Evolutionary conservation across 2,797 vertebrate species (phyloP).

Genomic region (Rhadinocentrus ornatus): DNA sequence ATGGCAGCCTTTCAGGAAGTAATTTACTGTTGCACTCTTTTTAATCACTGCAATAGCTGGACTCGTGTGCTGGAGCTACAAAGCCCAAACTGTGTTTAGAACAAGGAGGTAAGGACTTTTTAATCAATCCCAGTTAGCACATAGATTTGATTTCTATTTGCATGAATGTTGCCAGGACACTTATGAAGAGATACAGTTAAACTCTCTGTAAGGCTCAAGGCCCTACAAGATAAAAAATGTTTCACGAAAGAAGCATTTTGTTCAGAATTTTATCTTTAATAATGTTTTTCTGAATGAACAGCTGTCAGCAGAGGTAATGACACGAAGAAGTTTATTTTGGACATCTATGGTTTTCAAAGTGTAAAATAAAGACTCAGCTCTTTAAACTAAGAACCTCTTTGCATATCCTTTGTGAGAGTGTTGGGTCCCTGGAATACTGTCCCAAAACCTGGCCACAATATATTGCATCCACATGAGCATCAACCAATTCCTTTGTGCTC

Average conservation of each 20-base stretch:
- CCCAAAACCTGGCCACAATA: neutral
- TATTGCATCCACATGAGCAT: neutral
- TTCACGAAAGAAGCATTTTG: neutral
- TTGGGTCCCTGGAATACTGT: too few relatives aligned
- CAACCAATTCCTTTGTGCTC: neutral
- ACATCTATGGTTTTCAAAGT: too few relatives aligned
- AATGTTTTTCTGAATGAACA: too few relatives aligned
- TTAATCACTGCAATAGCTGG: conserved; percentile 54
- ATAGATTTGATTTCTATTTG: conserved; percentile 11
- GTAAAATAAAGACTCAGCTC: too few relatives aligned
- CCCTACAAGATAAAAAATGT: neutral
- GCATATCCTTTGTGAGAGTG: too few relatives aligned
- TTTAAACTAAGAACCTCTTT: too few relatives aligned
- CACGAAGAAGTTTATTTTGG: too few relatives aligned
- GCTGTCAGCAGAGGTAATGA: too few relatives aligned
- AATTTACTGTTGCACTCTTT: conserved; percentile 59
- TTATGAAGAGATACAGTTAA: conserved; percentile 3
- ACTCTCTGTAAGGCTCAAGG: neutral
- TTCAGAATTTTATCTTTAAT: too few relatives aligned
- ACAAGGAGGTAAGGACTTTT: conserved; percentile 39
- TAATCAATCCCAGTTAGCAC: conserved; percentile 45
- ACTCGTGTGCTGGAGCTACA: conserved; percentile 30
- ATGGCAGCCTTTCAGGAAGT: conserved; percentile 55
- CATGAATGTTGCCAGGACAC: conserved; percentile 12
- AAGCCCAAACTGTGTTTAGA: conserved; percentile 43